These are phyloP conservation scores for Syrphus vitripennis DNA, from an alignment of 2,888 invertebrate species.

Conservation along the genomic window DNA sequence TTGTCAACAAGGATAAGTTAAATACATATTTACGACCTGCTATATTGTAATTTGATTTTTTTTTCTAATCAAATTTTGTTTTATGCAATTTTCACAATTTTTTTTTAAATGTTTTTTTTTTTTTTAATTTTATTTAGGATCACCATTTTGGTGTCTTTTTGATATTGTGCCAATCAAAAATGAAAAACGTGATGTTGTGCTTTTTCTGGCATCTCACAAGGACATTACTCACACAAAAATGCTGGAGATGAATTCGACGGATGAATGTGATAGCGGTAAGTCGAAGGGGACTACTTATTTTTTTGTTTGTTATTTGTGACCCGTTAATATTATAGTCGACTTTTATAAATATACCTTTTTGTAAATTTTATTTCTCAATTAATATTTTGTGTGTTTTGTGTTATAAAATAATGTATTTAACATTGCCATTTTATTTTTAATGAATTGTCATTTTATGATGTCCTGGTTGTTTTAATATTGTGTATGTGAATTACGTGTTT, in stretches of 20 bases:
- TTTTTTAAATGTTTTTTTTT: neutral
- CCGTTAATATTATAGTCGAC: neutral
- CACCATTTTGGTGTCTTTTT: constrained; percentile 96
- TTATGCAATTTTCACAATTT: neutral
- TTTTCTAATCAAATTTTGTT: neutral
- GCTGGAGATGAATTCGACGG: constrained; percentile 91
- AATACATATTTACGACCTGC: neutral
- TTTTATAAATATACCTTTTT: too few relatives aligned
- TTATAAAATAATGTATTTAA: neutral
- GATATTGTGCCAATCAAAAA: constrained; percentile 99
- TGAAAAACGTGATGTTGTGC: constrained; percentile 97
- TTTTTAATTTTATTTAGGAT: constrained; percentile 83
- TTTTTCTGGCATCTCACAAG: constrained; percentile 97
- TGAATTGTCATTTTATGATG: neutral
- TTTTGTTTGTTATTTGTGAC: neutral
- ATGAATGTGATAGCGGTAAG: constrained; percentile 94
- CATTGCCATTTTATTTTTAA: neutral
- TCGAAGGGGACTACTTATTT: constrained; percentile 72
- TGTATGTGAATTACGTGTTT: neutral
- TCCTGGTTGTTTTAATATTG: neutral
- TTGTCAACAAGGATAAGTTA: neutral
- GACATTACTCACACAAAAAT: constrained; percentile 96
- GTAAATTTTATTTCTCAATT: constrained; percentile 1
- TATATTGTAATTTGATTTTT: neutral
- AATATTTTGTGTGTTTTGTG: neutral